Base-by-base conservation (phyloP, 2,888 invertebrate species). In the Lasioglossum pauxillum region DNA sequence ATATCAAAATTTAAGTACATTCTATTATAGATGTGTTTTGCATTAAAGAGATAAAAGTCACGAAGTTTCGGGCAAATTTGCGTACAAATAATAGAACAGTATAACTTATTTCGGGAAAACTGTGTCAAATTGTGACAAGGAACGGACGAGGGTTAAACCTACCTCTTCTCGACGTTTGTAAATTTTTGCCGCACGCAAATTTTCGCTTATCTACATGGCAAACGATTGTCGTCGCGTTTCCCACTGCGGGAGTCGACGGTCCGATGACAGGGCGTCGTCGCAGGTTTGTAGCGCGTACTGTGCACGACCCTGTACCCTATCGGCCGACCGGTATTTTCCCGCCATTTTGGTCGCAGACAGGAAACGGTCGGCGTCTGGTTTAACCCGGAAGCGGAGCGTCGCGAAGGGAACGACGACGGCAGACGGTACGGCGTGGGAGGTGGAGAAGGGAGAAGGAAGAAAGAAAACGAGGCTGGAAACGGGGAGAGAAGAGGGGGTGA, bases 341-440 rank as follows among this genome's bases (percentile, higher is more conserved):
- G 88, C 78, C 80, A 60, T 86, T 89, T 85, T 49, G 71, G 38
- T 67, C 31, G 38, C 77, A 75, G 80, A 84, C 84, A 84, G 84
- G 84, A 89, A 81, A 83, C 77, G 82, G 53, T 57, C 60, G 79
- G 82, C 44, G 87, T 84, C 87, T 82, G 83, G 88, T 49, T 84
- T 60, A 75, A 92, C 90, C 88, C 90, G 91, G 91, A 92, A 92
- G 91, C 88, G 83, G 78, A 78, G 75, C 75, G 74, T 79, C 71
- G 41, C 73, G 64, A 78, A 69, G 80, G 75, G 81, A 75, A 83
- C 41, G 76, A 84, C 67, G 77, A 84, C 67, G 77, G 82, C 80
- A 64, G 77, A 67, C 78, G 73, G 78, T 1, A 44, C 8, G 19
- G n/a, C 67, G 78, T 41, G 53, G 35, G 80, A 71, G 60, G 44